Percentiles rank a stretch among this genome's conserved stretches.
Conservation (phyloP, 2,113 vertebrate species). For the Brienomyrus brachyistius region DNA sequence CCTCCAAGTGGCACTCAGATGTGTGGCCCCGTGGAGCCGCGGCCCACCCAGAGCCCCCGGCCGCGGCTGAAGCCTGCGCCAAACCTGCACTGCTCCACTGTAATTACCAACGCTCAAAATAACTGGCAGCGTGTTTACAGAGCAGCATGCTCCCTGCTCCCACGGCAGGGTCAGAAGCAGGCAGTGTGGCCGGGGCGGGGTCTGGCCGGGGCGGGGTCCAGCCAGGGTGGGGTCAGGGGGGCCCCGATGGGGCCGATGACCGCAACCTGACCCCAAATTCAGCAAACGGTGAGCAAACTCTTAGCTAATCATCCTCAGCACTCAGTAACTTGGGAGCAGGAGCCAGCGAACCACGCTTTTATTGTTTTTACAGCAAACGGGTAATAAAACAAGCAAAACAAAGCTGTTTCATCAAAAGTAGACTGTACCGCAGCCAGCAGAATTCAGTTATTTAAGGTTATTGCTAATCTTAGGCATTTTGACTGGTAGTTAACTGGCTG, state of each 20-base stretch:
- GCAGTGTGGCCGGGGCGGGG: background rate
- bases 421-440: background rate
- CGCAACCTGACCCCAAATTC: background rate
- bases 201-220: background rate
- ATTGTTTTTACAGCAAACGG: background rate
- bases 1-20: background rate
- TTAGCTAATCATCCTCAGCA: background rate
- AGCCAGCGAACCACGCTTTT: background rate
- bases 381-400: background rate
- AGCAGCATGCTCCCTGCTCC: constrained; percentile 22
- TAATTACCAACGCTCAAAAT: constrained; percentile 57
- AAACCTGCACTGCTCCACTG: constrained; percentile 42
- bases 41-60: background rate
- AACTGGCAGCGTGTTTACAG: constrained; percentile 34
- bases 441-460: background rate
- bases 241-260: background rate
- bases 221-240: background rate
- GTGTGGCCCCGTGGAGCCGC: background rate
- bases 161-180: background rate
- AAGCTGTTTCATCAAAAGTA: background rate
- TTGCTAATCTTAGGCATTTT: background rate
- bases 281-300: background rate
- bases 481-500: background rate
- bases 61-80: background rate
- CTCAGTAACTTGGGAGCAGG: background rate